A percentile compares a stretch with the other conserved stretches of the same genome.
Evolutionary conservation across 2,797 vertebrate species (phyloP).

Genomic region (Neosilurus hyrtlii): DNA sequence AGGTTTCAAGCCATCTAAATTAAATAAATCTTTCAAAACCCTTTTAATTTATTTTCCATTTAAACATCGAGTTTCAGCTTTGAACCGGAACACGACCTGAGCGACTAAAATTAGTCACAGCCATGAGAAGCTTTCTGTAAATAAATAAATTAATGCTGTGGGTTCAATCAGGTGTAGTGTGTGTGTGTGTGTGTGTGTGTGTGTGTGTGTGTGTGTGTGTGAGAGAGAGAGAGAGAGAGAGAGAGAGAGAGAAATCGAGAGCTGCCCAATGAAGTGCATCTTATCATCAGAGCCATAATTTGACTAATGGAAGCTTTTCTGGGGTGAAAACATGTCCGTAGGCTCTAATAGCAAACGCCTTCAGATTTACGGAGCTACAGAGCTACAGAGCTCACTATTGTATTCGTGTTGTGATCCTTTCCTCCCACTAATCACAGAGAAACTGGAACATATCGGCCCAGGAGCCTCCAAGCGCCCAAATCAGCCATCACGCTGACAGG

Average conservation of each 20-base stretch:
- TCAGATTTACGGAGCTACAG: not conserved
- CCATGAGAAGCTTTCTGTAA: no score
- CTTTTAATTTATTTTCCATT: no score
- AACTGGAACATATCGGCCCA: conserved; percentile 36
- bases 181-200: conserved; percentile 3
- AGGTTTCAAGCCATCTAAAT: no score
- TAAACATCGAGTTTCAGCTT: no score
- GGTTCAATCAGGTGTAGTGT: not conserved
- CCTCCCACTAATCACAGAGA: conserved; percentile 32
- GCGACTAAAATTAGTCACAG: no score
- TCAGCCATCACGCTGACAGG: conserved; percentile 25
- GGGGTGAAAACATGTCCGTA: conserved; percentile 13
- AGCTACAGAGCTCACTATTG: not conserved
- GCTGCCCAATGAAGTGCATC: conserved; percentile 28
- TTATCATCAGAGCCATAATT: conserved; percentile 42
- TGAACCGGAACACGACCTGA: no score
- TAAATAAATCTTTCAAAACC: no score
- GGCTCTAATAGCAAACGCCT: conserved; percentile 32
- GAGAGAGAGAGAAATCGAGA: no score
- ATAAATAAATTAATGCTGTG: not conserved
- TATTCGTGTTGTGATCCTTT: conserved; percentile 32
- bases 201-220: not conserved
- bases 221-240: no score
- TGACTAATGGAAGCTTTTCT: conserved; percentile 42
- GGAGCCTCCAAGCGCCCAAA: conserved; percentile 8